phyloP scores from a whole-genome alignment of 2,797 vertebrate species.

The Macropus fuliginosus region DNA sequence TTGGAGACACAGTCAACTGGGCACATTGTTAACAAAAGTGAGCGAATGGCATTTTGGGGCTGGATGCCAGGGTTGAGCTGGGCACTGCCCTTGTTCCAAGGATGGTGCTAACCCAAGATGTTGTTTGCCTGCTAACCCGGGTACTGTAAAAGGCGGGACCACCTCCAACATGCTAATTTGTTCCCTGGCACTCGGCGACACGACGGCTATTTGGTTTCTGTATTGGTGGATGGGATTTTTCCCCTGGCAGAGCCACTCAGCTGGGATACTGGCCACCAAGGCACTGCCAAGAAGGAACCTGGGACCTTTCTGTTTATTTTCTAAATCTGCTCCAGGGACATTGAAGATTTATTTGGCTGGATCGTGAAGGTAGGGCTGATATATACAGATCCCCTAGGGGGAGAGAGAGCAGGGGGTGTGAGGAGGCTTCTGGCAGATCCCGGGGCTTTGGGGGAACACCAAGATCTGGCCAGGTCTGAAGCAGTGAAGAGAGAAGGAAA shows the following conservation, averaged over 20 bases:
- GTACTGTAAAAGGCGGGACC: slow-evolving; percentile 34
- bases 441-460: background rate
- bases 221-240: background rate
- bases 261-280: slow-evolving; percentile 49
- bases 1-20: slow-evolving; percentile 45
- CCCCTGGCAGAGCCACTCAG: slow-evolving; percentile 48
- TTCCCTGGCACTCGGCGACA: slow-evolving; percentile 31
- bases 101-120: slow-evolving; percentile 47
- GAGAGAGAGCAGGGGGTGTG: background rate
- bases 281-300: slow-evolving; percentile 44
- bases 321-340: slow-evolving; percentile 31
- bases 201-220: slow-evolving; percentile 16
- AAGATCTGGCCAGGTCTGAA: background rate
- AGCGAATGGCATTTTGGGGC: slow-evolving; percentile 43
- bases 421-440: background rate
- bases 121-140: slow-evolving; percentile 41
- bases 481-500: background rate
- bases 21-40: slow-evolving; percentile 33
- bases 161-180: slow-evolving; percentile 31
- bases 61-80: slow-evolving; percentile 21
- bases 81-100: slow-evolving; percentile 49
- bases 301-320: slow-evolving; percentile 58
- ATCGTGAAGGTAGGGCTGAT: background rate
- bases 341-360: background rate
- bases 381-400: background rate